Conservation (phyloP, 2,113 vertebrate species). For the Hoplias malabaricus region DNA sequence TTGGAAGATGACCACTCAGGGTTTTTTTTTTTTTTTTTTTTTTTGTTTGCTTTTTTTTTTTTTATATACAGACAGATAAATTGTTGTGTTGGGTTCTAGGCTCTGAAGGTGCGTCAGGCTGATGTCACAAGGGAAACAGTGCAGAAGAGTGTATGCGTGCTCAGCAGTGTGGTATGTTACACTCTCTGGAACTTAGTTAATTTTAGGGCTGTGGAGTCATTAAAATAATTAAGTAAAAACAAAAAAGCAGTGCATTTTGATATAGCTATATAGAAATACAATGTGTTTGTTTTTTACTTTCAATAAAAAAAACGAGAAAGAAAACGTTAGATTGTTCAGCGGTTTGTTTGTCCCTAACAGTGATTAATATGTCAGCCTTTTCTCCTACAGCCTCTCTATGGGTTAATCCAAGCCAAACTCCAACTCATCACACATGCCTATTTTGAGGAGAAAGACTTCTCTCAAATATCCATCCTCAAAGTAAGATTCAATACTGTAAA, state of each 20-base stretch:
- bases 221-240: no score
- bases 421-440: slow-evolving; percentile 98
- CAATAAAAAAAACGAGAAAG: no score
- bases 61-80: background rate
- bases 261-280: no score
- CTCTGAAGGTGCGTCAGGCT: slow-evolving; percentile 92
- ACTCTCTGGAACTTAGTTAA: background rate
- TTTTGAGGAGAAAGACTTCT: slow-evolving; percentile 99
- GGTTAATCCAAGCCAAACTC: slow-evolving; percentile 94
- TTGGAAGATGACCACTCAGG: no score
- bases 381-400: slow-evolving; percentile 86
- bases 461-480: slow-evolving; percentile 96
- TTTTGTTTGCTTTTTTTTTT: background rate
- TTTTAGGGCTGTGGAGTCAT: background rate
- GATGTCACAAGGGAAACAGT: slow-evolving; percentile 96
- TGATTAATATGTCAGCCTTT: slow-evolving; percentile 29
- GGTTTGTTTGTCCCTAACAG: background rate
- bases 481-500: slow-evolving; percentile 63
- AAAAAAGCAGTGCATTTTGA: no score
- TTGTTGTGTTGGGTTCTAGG: slow-evolving; percentile 65
- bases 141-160: slow-evolving; percentile 98
- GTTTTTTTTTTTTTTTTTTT: background rate
- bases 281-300: no score
- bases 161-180: slow-evolving; percentile 91
- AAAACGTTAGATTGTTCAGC: no score